These are phyloP conservation scores for Trichonephila inaurata DNA, from an alignment of 1,140 invertebrate species.

Conservation along the genomic window DNA sequence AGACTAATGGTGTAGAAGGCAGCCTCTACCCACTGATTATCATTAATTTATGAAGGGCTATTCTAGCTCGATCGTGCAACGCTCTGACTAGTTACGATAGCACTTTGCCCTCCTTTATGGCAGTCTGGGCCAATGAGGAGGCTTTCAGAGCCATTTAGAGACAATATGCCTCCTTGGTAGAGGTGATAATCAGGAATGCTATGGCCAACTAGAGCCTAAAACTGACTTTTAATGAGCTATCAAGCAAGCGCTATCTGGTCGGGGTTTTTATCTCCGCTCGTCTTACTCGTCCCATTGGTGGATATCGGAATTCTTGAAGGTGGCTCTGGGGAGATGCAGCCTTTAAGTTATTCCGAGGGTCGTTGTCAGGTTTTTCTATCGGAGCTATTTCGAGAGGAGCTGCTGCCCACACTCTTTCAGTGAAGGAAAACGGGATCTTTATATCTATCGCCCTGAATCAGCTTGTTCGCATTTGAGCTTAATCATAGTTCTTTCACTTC, in stretches of 20 bases:
- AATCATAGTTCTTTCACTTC: slow-evolving; percentile 5
- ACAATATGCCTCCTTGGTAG: slow-evolving; percentile 68
- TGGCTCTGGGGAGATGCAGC: background rate
- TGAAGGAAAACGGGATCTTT: background rate
- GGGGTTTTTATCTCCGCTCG: slow-evolving; percentile 12
- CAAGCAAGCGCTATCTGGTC: slow-evolving; percentile 30
- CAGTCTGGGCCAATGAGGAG: slow-evolving; percentile 53
- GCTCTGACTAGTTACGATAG: slow-evolving; percentile 69
- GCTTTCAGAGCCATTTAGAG: slow-evolving; percentile 36
- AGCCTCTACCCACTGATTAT: slow-evolving; percentile 72
- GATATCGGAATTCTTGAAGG: slow-evolving; percentile 61
- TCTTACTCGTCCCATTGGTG: slow-evolving; percentile 52
- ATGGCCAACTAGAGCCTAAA: slow-evolving; percentile 59
- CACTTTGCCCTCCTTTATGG: slow-evolving; percentile 74
- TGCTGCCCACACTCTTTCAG: slow-evolving; percentile 18
- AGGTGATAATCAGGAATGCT: slow-evolving; percentile 73
- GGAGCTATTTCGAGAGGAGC: background rate
- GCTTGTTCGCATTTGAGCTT: background rate
- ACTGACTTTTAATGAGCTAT: slow-evolving; percentile 71
- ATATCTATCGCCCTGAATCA: background rate
- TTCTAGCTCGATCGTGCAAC: slow-evolving; percentile 70
- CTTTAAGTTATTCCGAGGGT: background rate
- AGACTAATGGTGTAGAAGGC: slow-evolving; percentile 70
- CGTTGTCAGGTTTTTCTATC: slow-evolving; percentile 26
- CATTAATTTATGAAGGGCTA: slow-evolving; percentile 73